Evolutionary conservation across 2,113 vertebrate species (phyloP), one percentile per base, ranked within the genome.

Genomic region (Hemiprocne comata): DNA sequence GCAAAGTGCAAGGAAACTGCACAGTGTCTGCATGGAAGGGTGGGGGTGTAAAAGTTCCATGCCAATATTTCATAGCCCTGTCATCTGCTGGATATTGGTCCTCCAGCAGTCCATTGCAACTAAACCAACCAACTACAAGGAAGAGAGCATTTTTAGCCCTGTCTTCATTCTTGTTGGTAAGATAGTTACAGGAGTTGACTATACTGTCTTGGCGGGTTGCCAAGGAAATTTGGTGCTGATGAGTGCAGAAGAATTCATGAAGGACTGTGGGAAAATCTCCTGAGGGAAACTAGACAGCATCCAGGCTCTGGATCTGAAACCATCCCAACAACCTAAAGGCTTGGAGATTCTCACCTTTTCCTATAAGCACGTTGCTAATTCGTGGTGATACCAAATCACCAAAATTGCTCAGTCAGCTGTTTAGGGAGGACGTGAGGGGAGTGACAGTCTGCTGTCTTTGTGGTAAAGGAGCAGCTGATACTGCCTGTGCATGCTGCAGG

Each of bases 311-410:
- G 31, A 74, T 58, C 42, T 51, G 70, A 92, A 93, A 85, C 17
- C 0, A 17, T 19, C 61, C 42, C 33, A 77, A 36, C 8, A 71
- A 46, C 18, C 8, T 61, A 24, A n/a, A 85, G 55, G n/a, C 26
- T 50, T 67, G 14, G 40, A 91, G 55, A 60, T 42, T 72, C 51
- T 13, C 51, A 71, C 16, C 17, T 38, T 75, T 78, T 58, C 55
- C 57, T 87, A 23, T 13, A 62, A 71, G 34, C 8, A 23, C 12
- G 9, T 34, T 72, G 34, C 19, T 51, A 87, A 50, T 9, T 87
- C 0, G 0, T 16, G n/a, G 65, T 74, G 36, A 71, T 23, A 42
- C 3, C 11, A 51, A 17, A 64, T 34, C n/a, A 75, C 46, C 53
- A 67, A 67, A 82, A 71, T 46, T 55, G 74, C 74, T 62, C 77